Base-by-base conservation (phyloP, 2,888 invertebrate genomes). In the Aethes cnicana region DNA sequence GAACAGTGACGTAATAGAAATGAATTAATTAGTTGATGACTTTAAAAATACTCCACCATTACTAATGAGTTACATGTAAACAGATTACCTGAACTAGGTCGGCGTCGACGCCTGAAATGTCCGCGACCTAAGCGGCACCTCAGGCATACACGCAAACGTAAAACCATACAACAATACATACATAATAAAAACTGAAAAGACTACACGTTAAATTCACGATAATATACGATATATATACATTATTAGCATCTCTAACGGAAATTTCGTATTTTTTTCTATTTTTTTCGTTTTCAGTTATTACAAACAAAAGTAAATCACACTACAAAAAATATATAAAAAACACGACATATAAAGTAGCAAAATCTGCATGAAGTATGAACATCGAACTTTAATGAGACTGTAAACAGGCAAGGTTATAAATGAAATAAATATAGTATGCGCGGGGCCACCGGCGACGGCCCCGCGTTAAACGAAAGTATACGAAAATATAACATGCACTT, bases 251-350 rank as follows among this genome's bases (percentile, higher is more conserved):
- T 76, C 74, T 72, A 66, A 72, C 82, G 78, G 69, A 77, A 75
- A 72, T 73, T 75, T 73, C 75, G 76, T 68, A 72, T 82, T 81
- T 84, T 84, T 79, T 69, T 70, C 57, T 61, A 71, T 53, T 79
- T 81, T 81, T 78, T 69, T 74, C 61, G 66, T 83, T 84, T 85
- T 84, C 77, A 76, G 73, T 79, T 81, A 80, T 80, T 74, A 84
- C 76, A 85, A 87, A 86, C 80, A 79, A 81, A 85, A 82, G 76
- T 84, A 82, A 83, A 85, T 72, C 83, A 85, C 86, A 82, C 86
- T 87, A 87, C 83, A 82, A 79, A 83, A 81, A 78, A 77, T 76
- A 78, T 76, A 70, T 74, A 84, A 82, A 80, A 81, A 87, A 87
- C 83, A 86, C 83, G 84, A 84, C 84, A 84, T 77, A 72, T 73